Base-by-base conservation (phyloP, 2,888 invertebrate species). In the Clistopyga incitator region DNA sequence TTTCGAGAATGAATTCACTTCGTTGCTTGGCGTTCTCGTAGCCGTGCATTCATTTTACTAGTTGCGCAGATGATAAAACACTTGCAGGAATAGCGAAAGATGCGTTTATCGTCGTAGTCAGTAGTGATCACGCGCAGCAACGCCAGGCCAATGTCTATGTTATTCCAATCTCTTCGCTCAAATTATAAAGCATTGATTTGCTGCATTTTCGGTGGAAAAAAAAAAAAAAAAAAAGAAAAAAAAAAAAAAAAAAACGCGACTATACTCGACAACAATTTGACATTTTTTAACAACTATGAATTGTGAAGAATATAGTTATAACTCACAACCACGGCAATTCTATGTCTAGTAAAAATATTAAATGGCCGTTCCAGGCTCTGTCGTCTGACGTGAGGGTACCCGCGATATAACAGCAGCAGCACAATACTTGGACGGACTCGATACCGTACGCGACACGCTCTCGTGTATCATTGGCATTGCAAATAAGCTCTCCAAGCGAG, bases 391-490 rank as follows among this genome's bases (percentile, higher is more conserved):
- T 15, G 11, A 23, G 10, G 4, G 23, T 20, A 54, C 8, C 2
- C 20, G 10, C 20, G 10, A 54, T 20, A 23, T 54, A 54, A 11
- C 20, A 56, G 0, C 15, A 54, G 3, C 20, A 56, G 0, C 15
- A n/a, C 56, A 59, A 29, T 59, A 3, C 38, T 38, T 18, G 34
- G 61, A 70, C 18, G 52, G 56, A 61, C 68, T 80, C 68, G 23
- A 54, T 65, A 64, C 34, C 68, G 70, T 75, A 34, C 71, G 34
- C 64, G 78, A 56, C 52, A 29, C 65, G 54, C 61, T n/a, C 56
- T 50, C 18, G 34, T 50, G 50, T 47, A 52, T 71, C 74, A 65
- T 79, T 74, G 64, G 75, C 75, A 76, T 76, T 79, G 79, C 70
- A 75, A 79, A 79, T 79, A 65, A 79, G 75, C 56, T 64, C 38